phyloP scores from a whole-genome alignment of 1,140 invertebrate species.

The Temnothorax nylanderi region DNA sequence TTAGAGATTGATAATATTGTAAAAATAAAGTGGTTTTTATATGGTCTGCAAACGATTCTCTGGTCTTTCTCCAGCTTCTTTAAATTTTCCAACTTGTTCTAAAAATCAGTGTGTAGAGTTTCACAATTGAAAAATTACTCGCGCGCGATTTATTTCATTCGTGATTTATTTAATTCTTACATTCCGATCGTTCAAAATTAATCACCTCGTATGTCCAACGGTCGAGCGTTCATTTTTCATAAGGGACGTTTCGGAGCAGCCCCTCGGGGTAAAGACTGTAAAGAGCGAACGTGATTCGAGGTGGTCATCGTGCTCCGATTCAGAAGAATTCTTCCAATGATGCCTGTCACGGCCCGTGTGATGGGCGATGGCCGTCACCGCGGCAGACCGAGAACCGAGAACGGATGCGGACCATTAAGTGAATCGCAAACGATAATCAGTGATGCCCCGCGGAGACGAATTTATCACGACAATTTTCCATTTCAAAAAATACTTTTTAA shows the following conservation, averaged over 20 bases:
- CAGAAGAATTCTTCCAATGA: background rate
- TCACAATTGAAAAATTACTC: background rate
- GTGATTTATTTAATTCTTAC: conserved; percentile 1
- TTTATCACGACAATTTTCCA: background rate
- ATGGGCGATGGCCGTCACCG: background rate
- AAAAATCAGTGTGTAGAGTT: background rate
- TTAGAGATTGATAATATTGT: background rate
- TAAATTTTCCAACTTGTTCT: background rate
- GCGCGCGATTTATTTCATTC: background rate
- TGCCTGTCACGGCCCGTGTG: too few species aligned
- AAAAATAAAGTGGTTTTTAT: background rate
- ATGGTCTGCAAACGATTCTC: background rate
- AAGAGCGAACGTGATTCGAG: conserved; percentile 19
- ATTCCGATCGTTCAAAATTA: conserved; percentile 15
- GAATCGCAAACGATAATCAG: conserved; percentile 1
- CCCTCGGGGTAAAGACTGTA: background rate
- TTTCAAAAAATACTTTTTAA: background rate
- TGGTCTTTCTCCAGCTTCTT: background rate
- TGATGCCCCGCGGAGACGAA: background rate
- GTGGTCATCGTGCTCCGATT: background rate
- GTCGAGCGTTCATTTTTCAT: conserved; percentile 31
- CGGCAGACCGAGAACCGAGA: background rate
- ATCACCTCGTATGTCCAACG: background rate
- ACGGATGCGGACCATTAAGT: background rate
- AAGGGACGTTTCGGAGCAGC: background rate